These are phyloP conservation scores for Danio choprae DNA, from an alignment of 2,797 vertebrate genomes.

Conservation along the genomic window DNA sequence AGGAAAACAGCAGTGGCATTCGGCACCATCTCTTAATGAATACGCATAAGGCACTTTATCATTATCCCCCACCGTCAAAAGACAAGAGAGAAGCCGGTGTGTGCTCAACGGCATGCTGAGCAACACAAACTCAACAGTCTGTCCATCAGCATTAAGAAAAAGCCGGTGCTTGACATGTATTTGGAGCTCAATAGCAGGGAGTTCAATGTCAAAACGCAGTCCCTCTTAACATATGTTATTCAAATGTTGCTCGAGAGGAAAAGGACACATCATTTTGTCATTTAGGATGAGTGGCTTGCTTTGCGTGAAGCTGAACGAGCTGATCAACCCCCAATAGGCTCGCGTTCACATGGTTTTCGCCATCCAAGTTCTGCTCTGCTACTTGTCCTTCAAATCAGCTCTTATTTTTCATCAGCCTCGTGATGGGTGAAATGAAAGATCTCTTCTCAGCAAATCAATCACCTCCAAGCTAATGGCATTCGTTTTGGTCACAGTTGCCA, in stretches of 20 bases:
- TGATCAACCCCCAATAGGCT: slow-evolving; percentile 9
- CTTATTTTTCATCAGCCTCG: slow-evolving; percentile 61
- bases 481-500: slow-evolving; percentile 61
- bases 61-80: slow-evolving; percentile 8
- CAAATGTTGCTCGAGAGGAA: slow-evolving; percentile 21
- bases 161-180: slow-evolving; percentile 2
- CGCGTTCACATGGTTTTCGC: slow-evolving; percentile 1
- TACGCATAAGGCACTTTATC: slow-evolving; percentile 39
- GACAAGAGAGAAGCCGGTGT: slow-evolving; percentile 1
- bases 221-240: slow-evolving; percentile 13
- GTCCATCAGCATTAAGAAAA: slow-evolving; percentile 42
- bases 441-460: slow-evolving; percentile 71
- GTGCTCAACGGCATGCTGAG: neutral
- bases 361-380: slow-evolving; percentile 33
- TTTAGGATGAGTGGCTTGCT: slow-evolving; percentile 10
- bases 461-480: slow-evolving; percentile 64
- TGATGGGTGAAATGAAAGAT: slow-evolving; percentile 68
- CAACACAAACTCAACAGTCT: slow-evolving; percentile 15
- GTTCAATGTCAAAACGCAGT: slow-evolving; percentile 20
- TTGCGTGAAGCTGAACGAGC: neutral
- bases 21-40: slow-evolving; percentile 35
- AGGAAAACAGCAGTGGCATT: slow-evolving; percentile 36
- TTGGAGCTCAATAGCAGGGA: slow-evolving; percentile 23
- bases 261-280: slow-evolving; percentile 14
- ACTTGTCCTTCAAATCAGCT: slow-evolving; percentile 43